A percentile compares a stretch with the other conserved stretches of the same genome.
phyloP scores from a whole-genome alignment of 2,888 invertebrate species.

The Limenitis camilla region DNA sequence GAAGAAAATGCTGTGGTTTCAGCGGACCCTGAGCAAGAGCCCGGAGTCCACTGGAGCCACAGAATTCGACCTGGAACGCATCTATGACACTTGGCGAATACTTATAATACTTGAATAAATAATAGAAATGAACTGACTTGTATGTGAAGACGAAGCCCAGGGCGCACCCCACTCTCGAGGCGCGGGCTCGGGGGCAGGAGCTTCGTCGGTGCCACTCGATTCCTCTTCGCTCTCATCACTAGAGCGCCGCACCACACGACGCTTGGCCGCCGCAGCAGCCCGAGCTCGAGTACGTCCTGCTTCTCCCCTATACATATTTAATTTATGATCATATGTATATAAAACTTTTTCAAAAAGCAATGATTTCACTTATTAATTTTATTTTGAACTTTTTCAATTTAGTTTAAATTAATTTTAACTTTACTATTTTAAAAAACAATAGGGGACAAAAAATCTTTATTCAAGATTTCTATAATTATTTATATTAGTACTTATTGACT shows the following conservation, averaged over 20 bases:
- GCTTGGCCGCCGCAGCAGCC: slow-evolving; percentile 47
- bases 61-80: no score
- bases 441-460: no score
- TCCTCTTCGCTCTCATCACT: slow-evolving; percentile 69
- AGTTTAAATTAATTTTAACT: no score
- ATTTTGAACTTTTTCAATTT: no score
- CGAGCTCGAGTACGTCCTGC: slow-evolving; percentile 53
- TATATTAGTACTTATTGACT: neutral
- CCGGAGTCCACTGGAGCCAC: no score
- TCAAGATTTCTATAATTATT: neutral
- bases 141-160: slow-evolving; percentile 67
- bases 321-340: neutral
- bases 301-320: slow-evolving; percentile 33
- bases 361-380: no score
- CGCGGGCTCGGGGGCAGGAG: slow-evolving; percentile 65
- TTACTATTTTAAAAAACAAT: no score
- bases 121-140: slow-evolving; percentile 42
- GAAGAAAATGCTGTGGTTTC: no score
- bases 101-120: no score
- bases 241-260: slow-evolving; percentile 58
- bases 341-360: no score
- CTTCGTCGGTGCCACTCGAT: slow-evolving; percentile 65
- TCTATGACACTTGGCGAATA: no score
- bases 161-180: slow-evolving; percentile 72
- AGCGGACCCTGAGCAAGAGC: no score